Evolutionary conservation across 1,140 invertebrate species (phyloP), one percentile per base, ranked within the genome.

Genomic region (Eurytemora carolleeae): DNA sequence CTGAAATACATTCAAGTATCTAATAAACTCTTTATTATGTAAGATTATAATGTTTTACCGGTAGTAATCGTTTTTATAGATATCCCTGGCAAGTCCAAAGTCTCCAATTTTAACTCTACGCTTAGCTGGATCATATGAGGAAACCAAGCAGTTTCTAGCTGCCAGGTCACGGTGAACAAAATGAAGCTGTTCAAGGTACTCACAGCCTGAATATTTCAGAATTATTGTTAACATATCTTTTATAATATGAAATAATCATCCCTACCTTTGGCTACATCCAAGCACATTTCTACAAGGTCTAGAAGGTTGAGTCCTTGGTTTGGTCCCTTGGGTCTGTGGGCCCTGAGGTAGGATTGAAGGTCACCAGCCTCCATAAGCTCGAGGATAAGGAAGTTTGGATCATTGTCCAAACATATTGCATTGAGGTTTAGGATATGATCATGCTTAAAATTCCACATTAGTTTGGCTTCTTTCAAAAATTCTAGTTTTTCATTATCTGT

Each of bases 91-190:
- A 0, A 96, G 75, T 60, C 92, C 92, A 75, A 96, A 95, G 73
- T 97, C 92, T 1, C 91, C 93, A 70, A 94, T 94, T 78, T 96
- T 97, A 0, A 96, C 88, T 22, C 83, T 82, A 57, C 95, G 76
- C 70, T 89, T 85, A 68, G 92, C 91, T 2, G 31, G n/a, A 44
- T 44, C n/a, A n/a, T 44, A 44, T n/a, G 7, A 12, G 31, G n/a
- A 91, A 1, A 98, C 91, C 24, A 98, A 75, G 71, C 92, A 93
- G 74, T 98, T 98, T 67, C 94, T 78, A 2, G 94, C 90, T 7
- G 94, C 92, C 44, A 98, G 75, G 74, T 98, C 94, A 67, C 92
- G 79, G 73, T 98, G 94, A 0, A 98, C 90, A 71, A 95, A 97
- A 73, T 95, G 90, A 75, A 95, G 89, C 58, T 80, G 82, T 1